A percentile compares a stretch with the other conserved stretches of the same genome.
phyloP scores from a whole-genome alignment of 2,888 invertebrate genomes.

The Drosophila nigricruria region DNA sequence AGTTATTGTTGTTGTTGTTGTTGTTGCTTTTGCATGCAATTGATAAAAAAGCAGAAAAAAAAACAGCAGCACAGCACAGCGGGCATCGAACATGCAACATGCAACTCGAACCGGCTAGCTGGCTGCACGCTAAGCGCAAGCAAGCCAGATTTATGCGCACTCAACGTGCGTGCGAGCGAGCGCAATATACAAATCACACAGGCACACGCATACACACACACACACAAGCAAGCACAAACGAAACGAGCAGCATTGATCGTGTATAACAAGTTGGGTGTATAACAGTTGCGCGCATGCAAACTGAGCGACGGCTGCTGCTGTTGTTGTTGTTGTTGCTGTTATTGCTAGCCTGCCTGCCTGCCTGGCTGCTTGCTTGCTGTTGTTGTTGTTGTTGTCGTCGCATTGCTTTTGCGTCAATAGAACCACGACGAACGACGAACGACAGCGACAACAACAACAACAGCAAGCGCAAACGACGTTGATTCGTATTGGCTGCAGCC shows the following conservation, averaged over 20 bases:
- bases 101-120: slow-evolving; percentile 56
- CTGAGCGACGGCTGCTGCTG: slow-evolving; percentile 41
- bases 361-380: slow-evolving; percentile 9
- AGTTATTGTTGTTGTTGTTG: slow-evolving; percentile 1
- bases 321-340: slow-evolving; percentile 3
- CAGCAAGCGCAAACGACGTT: slow-evolving; percentile 38
- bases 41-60: slow-evolving; percentile 44
- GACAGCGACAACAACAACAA: slow-evolving; percentile 20
- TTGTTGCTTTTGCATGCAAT: slow-evolving; percentile 44
- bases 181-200: slow-evolving; percentile 67
- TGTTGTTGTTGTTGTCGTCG: slow-evolving; percentile 52
- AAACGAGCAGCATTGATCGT: slow-evolving; percentile 47
- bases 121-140: slow-evolving; percentile 25
- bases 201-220: slow-evolving; percentile 30
- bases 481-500: slow-evolving; percentile 80
- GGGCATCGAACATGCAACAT: slow-evolving; percentile 62
- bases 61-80: slow-evolving; percentile 9
- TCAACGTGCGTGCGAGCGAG: slow-evolving; percentile 48
- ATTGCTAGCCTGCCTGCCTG: slow-evolving; percentile 12
- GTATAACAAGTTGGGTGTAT: slow-evolving; percentile 69
- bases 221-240: slow-evolving; percentile 15
- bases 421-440: slow-evolving; percentile 60
- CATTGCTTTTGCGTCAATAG: slow-evolving; percentile 76
- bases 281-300: slow-evolving; percentile 70
- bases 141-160: slow-evolving; percentile 20